phyloP scores from a whole-genome alignment of 2,113 vertebrate species.

The Sturnira hondurensis region DNA sequence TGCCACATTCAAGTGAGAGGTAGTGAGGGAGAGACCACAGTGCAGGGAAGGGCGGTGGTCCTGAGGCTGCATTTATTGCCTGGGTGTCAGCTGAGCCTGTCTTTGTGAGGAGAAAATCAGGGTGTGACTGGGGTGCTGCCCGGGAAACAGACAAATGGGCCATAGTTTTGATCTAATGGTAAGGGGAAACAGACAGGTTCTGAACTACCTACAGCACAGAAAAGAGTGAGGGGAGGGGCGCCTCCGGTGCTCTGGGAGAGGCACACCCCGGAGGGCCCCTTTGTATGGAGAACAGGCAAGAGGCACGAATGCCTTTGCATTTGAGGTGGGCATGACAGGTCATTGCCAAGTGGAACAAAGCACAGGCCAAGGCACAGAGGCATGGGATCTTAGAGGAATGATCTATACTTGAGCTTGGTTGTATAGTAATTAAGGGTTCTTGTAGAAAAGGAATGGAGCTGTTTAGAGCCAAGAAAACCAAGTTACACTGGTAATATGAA shows the following conservation, averaged over 20 bases:
- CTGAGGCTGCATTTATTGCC: accelerated
- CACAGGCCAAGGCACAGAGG: not conserved
- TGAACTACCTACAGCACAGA: not conserved
- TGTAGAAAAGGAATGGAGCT: not conserved
- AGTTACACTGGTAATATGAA: not conserved
- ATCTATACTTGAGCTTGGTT: not conserved
- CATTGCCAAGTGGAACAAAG: not conserved
- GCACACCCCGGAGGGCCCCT: no score
- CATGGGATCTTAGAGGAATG: not conserved
- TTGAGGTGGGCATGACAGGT: not conserved
- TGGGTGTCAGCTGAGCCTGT: not conserved
- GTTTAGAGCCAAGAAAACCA: not conserved
- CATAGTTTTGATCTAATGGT: not conserved
- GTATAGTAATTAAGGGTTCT: not conserved
- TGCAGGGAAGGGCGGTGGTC: accelerated
- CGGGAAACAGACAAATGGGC: not conserved
- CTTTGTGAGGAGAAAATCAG: not conserved
- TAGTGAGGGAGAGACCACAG: accelerated
- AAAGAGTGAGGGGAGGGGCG: not conserved
- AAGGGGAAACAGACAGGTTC: not conserved
- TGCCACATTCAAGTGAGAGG: not conserved
- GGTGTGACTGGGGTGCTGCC: not conserved
- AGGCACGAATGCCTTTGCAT: no score
- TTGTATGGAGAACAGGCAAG: not conserved
- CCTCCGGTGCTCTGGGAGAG: not conserved